Evolutionary conservation across 2,888 invertebrate species (phyloP), one percentile per base, ranked within the genome.

Genomic region (Cephus nigrinus): DNA sequence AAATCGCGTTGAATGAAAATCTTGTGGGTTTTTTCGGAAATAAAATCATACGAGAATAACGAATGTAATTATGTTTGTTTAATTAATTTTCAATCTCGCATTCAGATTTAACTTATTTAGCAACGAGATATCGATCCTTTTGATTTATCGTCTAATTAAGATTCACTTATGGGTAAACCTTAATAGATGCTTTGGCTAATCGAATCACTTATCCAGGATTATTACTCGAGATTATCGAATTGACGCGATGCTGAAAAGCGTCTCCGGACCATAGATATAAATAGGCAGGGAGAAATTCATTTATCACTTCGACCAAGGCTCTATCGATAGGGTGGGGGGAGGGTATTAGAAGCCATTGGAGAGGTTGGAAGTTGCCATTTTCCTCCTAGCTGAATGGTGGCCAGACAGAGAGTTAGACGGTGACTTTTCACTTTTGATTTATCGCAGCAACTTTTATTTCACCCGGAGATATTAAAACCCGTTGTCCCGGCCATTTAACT

Each of bases 391-490:
- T 86, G 88, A 88, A 85, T 87, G 87, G 85, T 86, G 87, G 85
- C 79, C 84, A 80, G 83, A 80, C 80, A 85, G 85, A 84, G 83
- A 84, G 83, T 84, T 85, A 85, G 87, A 82, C 86, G 86, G 88
- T 85, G 89, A 90, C 91, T 91, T 91, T 91, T 90, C 90, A 91
- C 90, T 89, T 91, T 91, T 91, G 91, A 91, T 91, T 91, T 91
- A 91, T 91, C 86, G 88, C 87, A 86, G 86, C 83, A 91, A 91
- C 90, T 91, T 91, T 91, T 91, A 90, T 91, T 90, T 90, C 87
- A 85, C 86, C 79, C 82, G 82, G 86, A 89, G 89, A 91, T 91
- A 91, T 91, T 91, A 91, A 91, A 91, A 90, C 89, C 87, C 90
- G 90, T 91, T 90, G 90, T 90, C 90, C 88, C 89, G 86, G 80